Evolutionary conservation across 2,888 invertebrate species (phyloP).

Genomic region (Cynaeus angustus): DNA sequence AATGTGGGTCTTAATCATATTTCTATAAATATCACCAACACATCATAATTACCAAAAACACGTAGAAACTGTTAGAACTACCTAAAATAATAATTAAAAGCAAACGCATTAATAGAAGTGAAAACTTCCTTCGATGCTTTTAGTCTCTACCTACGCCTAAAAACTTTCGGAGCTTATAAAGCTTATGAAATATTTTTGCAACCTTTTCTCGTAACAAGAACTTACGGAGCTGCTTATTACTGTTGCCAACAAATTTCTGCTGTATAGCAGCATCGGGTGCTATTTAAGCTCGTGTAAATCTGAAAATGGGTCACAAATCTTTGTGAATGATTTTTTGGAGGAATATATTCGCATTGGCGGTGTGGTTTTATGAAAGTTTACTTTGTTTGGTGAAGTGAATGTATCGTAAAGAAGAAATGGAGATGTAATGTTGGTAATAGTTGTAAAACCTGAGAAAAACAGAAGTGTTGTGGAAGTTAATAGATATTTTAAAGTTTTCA

Average conservation of each 20-base stretch:
- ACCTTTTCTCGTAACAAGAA: constrained; percentile 28
- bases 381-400: too few species aligned
- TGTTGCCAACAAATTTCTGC: constrained; percentile 24
- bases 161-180: constrained; percentile 21
- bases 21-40: not conserved
- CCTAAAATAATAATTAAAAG: too few species aligned
- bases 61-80: not conserved
- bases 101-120: not conserved
- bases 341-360: too few species aligned
- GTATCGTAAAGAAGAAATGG: too few species aligned
- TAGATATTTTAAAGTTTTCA: too few species aligned
- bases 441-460: too few species aligned
- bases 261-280: constrained; percentile 18
- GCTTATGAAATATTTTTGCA: constrained; percentile 27
- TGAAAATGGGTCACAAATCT: constrained; percentile 23
- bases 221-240: constrained; percentile 14
- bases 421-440: too few species aligned
- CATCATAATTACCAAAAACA: not conserved
- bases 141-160: constrained; percentile 15
- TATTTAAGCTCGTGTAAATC: constrained; percentile 17
- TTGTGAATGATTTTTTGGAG: not conserved
- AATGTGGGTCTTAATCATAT: constrained; percentile 4
- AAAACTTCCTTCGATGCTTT: constrained; percentile 9
- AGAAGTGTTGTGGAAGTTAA: too few species aligned
- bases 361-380: too few species aligned